phyloP scores from a whole-genome alignment of 2,113 vertebrate genomes.

The Sinosuthora webbiana region DNA sequence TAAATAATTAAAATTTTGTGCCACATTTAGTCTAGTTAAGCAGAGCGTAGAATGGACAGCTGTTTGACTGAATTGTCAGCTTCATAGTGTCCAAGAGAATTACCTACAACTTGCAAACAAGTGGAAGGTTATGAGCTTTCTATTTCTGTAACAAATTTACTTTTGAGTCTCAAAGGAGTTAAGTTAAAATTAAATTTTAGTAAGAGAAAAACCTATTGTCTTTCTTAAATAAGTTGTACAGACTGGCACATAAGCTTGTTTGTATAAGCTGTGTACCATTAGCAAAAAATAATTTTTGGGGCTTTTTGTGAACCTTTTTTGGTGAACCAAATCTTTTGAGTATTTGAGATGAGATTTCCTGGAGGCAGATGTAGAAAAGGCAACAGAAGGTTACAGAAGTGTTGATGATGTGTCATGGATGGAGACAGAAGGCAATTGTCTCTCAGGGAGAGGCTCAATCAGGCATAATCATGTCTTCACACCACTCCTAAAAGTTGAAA shows the following conservation, averaged over 20 bases:
- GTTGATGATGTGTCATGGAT: not conserved
- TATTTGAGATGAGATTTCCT: not conserved
- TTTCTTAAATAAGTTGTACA: not conserved
- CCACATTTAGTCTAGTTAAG: not conserved
- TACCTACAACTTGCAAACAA: not conserved
- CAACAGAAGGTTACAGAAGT: not conserved
- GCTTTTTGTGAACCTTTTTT: not conserved
- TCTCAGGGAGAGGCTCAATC: not conserved
- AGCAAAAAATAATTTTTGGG: not conserved
- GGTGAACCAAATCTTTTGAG: not conserved
- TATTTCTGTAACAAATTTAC: not conserved
- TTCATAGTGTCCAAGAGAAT: not conserved
- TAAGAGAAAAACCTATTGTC: not conserved
- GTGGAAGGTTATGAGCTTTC: not conserved
- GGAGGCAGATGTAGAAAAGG: not conserved
- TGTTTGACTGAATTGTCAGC: not conserved
- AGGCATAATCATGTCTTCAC: not conserved
- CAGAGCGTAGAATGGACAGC: not conserved
- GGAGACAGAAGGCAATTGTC: not conserved
- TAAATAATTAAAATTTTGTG: constrained; percentile 49
- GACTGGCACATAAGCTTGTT: not conserved
- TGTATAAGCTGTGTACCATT: not conserved
- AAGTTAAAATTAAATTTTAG: not conserved
- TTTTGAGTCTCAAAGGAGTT: not conserved
- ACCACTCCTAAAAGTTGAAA: not conserved